Conservation (phyloP, 2,888 invertebrate genomes). For the Calliphora vomitoria region DNA sequence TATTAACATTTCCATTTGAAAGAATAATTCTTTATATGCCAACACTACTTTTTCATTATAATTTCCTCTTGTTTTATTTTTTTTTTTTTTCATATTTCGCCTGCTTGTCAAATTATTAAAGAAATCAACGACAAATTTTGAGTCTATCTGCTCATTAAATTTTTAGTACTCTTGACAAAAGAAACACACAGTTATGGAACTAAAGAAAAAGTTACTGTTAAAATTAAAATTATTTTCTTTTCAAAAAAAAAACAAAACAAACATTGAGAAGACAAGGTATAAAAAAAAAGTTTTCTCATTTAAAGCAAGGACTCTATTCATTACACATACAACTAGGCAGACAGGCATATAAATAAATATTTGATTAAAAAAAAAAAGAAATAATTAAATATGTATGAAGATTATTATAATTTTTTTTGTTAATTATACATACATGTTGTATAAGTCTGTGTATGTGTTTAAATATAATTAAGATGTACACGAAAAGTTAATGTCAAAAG, state of each 20-base stretch:
- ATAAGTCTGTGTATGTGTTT: constrained; percentile 4
- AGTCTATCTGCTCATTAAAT: constrained; percentile 61
- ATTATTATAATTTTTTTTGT: constrained; percentile 43
- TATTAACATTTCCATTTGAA: constrained; percentile 18
- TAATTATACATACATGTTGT: constrained; percentile 42
- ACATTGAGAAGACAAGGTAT: constrained; percentile 10
- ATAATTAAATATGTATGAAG: constrained; percentile 57
- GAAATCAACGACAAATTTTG: constrained; percentile 3
- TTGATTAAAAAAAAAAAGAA: neutral
- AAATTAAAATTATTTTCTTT: constrained; percentile 26
- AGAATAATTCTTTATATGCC: neutral
- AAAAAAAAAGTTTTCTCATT: neutral
- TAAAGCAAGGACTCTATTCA: constrained; percentile 51
- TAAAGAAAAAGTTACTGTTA: constrained; percentile 35
- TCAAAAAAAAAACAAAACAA: neutral
- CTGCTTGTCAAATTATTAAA: constrained; percentile 33
- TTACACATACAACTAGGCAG: constrained; percentile 43
- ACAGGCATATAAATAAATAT: constrained; percentile 13
- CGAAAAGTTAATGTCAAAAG: constrained; percentile 53
- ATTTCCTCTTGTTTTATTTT: neutral
- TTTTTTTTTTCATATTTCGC: neutral
- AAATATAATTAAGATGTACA: constrained; percentile 37
- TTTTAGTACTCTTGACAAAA: constrained; percentile 21
- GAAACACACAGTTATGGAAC: neutral
- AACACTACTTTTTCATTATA: neutral